phyloP scores from a whole-genome alignment of 2,888 invertebrate species.

The Fragum whitleyi region DNA sequence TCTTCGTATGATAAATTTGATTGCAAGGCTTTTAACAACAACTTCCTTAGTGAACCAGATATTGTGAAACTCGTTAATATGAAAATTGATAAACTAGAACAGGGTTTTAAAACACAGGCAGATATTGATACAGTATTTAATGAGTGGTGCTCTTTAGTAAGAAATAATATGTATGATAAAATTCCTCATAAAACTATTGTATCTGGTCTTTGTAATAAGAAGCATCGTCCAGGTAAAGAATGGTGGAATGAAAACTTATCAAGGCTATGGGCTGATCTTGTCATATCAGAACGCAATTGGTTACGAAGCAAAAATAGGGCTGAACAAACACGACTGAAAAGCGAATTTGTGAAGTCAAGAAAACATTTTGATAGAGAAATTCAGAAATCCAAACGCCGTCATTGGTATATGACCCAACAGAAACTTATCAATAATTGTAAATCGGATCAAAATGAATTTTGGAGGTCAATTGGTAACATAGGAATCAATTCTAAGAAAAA shows the following conservation, averaged over 20 bases:
- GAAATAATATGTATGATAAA: conserved; percentile 21
- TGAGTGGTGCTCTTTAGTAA: conserved; percentile 30
- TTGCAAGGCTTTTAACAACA: neutral
- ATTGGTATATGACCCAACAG: conserved; percentile 30
- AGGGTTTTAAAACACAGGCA: neutral
- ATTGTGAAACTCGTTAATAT: neutral
- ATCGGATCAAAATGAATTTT: conserved; percentile 33
- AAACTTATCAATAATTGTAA: conserved; percentile 15
- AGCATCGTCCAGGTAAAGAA: conserved; percentile 2
- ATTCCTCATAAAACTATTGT: conserved; percentile 20
- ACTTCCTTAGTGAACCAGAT: neutral
- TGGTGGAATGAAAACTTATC: conserved; percentile 22
- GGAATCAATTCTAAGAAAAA: conserved; percentile 22
- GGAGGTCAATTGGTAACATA: conserved; percentile 34
- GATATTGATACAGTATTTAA: conserved; percentile 29
- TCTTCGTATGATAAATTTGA: conserved; percentile 8
- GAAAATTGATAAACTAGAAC: conserved; percentile 7
- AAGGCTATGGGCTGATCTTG: conserved; percentile 8
- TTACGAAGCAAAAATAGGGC: conserved; percentile 23
- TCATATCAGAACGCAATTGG: conserved; percentile 15
- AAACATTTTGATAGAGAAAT: conserved; percentile 29
- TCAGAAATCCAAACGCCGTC: conserved; percentile 27
- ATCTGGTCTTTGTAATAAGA: neutral
- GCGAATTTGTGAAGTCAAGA: neutral
- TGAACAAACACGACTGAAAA: neutral